phyloP scores from a whole-genome alignment of 2,113 vertebrate genomes.

The Festucalex cinctus region DNA sequence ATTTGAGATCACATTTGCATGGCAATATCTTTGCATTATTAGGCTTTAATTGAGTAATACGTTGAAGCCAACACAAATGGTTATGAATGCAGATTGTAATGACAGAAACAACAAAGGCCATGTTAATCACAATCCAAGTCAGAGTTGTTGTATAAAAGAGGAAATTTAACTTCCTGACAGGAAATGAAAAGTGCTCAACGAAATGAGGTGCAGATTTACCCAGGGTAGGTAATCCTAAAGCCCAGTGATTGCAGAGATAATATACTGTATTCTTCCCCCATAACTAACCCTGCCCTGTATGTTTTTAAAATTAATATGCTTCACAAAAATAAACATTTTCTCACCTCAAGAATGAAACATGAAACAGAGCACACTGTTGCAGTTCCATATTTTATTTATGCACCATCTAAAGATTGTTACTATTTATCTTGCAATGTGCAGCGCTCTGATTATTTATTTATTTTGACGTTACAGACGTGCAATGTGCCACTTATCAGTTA shows the following conservation, averaged over 20 bases:
- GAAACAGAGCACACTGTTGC: not conserved
- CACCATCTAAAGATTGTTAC: not conserved
- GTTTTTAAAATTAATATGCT: not conserved
- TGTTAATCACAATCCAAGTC: slow-evolving; percentile 13
- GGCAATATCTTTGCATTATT: slow-evolving; percentile 43
- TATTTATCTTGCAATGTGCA: not conserved
- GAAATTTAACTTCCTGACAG: slow-evolving; percentile 24
- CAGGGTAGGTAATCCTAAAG: slow-evolving; percentile 1
- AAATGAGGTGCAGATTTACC: slow-evolving; percentile 13
- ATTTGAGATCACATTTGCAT: slow-evolving; percentile 49
- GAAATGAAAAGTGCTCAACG: slow-evolving; percentile 22
- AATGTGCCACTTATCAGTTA: slow-evolving; percentile 42
- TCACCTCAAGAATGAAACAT: not conserved
- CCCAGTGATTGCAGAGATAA: not conserved
- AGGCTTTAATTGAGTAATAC: slow-evolving; percentile 30
- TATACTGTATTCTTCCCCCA: not conserved
- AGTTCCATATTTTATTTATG: not conserved
- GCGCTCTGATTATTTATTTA: slow-evolving; percentile 30
- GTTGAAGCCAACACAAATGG: slow-evolving; percentile 13
- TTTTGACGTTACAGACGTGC: slow-evolving; percentile 9
- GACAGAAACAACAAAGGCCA: not conserved
- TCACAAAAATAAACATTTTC: not conserved
- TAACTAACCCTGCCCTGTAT: not conserved
- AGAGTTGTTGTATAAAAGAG: not conserved
- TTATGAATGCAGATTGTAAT: not conserved